phyloP scores from a whole-genome alignment of 1,140 invertebrate species.

The Nixonia krombeini region DNA sequence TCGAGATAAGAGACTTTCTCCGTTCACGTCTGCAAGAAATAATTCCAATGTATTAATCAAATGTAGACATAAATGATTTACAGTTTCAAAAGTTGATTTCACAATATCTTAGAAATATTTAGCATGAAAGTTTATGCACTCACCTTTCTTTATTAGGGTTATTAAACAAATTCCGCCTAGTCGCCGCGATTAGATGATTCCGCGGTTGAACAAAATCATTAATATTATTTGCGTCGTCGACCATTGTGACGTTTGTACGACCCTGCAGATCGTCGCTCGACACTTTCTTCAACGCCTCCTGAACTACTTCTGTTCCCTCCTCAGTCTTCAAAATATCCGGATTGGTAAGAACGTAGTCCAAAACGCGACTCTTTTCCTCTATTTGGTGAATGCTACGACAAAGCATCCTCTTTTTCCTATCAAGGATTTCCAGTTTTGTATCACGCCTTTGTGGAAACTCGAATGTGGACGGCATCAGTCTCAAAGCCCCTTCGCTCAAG shows the following conservation, averaged over 20 bases:
- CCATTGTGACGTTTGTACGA: constrained; percentile 2
- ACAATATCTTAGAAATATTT: too few species aligned
- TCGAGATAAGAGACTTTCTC: constrained; percentile 43
- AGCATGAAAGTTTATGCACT: too few species aligned
- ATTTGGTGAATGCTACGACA: constrained; percentile 60
- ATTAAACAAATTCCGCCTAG: constrained; percentile 8
- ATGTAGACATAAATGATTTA: too few species aligned
- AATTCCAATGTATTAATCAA: too few species aligned
- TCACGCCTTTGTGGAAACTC: not conserved
- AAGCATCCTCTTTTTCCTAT: constrained; percentile 51
- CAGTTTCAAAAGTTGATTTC: too few species aligned
- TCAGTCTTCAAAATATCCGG: constrained; percentile 52
- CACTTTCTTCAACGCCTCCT: constrained; percentile 39
- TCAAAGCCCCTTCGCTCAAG: constrained; percentile 61
- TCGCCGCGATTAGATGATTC: not conserved
- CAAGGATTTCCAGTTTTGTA: constrained; percentile 14
- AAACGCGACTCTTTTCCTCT: constrained; percentile 54
- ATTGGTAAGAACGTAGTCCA: constrained; percentile 60
- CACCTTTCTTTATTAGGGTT: constrained; percentile 31
- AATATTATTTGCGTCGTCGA: constrained; percentile 8
- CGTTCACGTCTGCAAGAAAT: constrained; percentile 35
- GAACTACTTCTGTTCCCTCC: constrained; percentile 38
- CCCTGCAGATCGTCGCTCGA: constrained; percentile 6
- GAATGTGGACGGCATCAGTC: constrained; percentile 7
- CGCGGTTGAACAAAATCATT: not conserved